Base-by-base conservation (phyloP, 1,140 invertebrate species). In the Zaprionus camerounensis region DNA sequence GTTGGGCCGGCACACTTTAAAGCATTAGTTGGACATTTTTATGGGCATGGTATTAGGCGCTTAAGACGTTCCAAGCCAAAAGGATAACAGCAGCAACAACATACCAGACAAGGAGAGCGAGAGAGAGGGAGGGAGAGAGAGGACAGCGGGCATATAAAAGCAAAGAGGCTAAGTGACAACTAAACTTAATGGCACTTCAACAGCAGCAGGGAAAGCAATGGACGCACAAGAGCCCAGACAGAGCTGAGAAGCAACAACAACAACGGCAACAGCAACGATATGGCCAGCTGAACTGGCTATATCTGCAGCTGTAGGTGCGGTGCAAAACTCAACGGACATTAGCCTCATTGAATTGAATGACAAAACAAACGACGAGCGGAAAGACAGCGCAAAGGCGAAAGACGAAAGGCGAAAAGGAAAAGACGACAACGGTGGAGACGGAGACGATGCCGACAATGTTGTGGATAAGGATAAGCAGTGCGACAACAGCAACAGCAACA, bases 171-270 rank as follows among this genome's bases (percentile, higher is more conserved):
- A 91, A 91, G 88, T 91, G 88, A 91, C 87, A 91, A 82, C 88
- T 91, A 87, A 91, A 91, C 88, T 91, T 91, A 91, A 91, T 91
- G 88, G 88, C 87, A 91, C 88, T 91, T 90, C 86, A 90, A 90
- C 85, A 88, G 87, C 87, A 91, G 83, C 87, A 91, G 80, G 73
- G 73, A 87, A 81, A 91, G 87, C 80, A 90, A 85, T 90, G 85
- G 86, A 90, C 85, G 85, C 78, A 80, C 73, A 90, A 90, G 85
- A 90, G 84, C 68, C 63, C 67, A 71, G 68, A 66, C 64, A 68
- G 44, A 71, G 74, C 66, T 31, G 28, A 70, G 65, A 36, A 78
- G 59, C 67, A 71, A 57, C 36, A 55, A 66, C 67, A 74, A 5
- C 38, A 17, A 17, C 17, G 20, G n/a, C 51, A 46, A 13, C 44